These are phyloP conservation scores for Seriola quinqueradiata DNA, from an alignment of 2,113 vertebrate species.

Conservation along the genomic window DNA sequence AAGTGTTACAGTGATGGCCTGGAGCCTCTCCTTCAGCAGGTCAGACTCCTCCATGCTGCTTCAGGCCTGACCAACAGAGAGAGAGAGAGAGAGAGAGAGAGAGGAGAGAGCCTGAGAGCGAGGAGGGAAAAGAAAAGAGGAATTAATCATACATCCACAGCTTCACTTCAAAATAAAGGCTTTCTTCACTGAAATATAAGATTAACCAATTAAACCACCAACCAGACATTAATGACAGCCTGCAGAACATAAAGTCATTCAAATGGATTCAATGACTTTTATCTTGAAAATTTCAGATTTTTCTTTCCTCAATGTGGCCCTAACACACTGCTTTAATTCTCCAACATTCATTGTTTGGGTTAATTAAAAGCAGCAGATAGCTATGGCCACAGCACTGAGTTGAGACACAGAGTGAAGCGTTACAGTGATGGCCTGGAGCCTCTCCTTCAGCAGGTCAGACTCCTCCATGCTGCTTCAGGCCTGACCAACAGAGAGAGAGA, in stretches of 20 bases:
- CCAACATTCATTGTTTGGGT: not conserved
- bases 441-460: conserved; percentile 92
- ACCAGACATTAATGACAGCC: no score
- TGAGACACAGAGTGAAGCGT: conserved; percentile 37
- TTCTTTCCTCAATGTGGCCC: no score
- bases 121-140: no score
- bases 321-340: no score
- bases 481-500: not conserved
- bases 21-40: conserved; percentile 94
- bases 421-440: conserved; percentile 98
- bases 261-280: no score
- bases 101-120: not conserved
- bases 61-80: not conserved
- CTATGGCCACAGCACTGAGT: no score
- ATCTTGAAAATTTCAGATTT: no score
- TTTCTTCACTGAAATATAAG: not conserved
- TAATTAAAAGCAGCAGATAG: not conserved
- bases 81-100: not conserved
- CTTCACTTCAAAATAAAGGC: no score
- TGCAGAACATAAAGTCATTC: no score
- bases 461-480: conserved; percentile 90
- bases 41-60: conserved; percentile 94
- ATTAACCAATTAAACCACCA: no score
- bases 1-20: conserved; percentile 93
- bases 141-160: not conserved